Evolutionary conservation across 2,888 invertebrate genomes (phyloP).

Genomic region (Isotomurus palustris): DNA sequence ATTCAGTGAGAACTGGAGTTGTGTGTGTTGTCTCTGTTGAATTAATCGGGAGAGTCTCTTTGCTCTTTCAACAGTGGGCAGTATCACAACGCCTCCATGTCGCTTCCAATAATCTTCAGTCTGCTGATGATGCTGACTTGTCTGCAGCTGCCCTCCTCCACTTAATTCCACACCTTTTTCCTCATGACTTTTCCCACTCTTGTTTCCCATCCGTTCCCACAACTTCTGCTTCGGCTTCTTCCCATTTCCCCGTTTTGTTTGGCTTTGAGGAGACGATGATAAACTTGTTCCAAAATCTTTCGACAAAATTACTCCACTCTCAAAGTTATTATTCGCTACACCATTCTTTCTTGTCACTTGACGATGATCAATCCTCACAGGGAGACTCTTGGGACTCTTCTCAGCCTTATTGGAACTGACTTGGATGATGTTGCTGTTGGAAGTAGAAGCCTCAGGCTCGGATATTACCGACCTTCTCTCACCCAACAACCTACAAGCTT

Average conservation of each 20-base stretch:
- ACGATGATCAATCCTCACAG: conserved; percentile 10
- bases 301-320: neutral
- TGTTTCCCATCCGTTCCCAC: no score
- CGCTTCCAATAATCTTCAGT: conserved; percentile 6
- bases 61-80: conserved; percentile 45
- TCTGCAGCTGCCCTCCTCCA: no score
- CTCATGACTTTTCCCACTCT: no score
- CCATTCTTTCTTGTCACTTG: conserved; percentile 23
- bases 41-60: conserved; percentile 45
- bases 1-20: conserved; percentile 42
- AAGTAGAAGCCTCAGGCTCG: no score
- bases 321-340: conserved; percentile 22
- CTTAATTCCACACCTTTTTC: no score
- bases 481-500: no score
- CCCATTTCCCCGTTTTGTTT: neutral
- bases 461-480: no score
- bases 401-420: conserved; percentile 12
- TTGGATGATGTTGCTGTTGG: conserved; percentile 26
- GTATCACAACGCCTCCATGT: no score
- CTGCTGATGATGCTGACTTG: no score
- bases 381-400: conserved; percentile 21
- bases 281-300: conserved; percentile 1
- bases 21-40: conserved; percentile 43
- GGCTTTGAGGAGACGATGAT: neutral
- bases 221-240: no score